Evolutionary conservation across 2,888 invertebrate genomes (phyloP), one percentile per base, ranked within the genome.

Genomic region (Eupithecia insigniata): DNA sequence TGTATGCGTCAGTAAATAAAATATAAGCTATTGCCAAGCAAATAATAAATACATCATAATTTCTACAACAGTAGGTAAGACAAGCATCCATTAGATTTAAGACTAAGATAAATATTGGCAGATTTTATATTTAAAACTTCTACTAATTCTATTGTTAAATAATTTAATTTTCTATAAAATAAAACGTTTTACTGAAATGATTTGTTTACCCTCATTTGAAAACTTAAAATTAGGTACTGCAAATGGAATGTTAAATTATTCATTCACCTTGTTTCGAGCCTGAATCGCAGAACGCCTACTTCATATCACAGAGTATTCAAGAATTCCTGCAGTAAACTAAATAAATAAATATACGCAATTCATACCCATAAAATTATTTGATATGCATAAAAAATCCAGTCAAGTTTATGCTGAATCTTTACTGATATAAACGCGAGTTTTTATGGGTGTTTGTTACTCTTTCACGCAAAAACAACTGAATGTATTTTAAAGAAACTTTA

Each of bases 131-230:
- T 34, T 60, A 30, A 60, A 60, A 14, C 55, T 26, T 22, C 28
- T 32, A 67, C 34, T 32, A 61, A 79, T 76, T 81, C 39, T 79
- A 78, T 77, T 69, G 74, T 79, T 80, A 76, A 76, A 79, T 72
- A 76, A 79, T 82, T 81, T 78, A 83, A 82, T 83, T 83, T 78
- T 79, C 71, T 76, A 60, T 73, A 76, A 76, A 77, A 78, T 58
- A 76, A 79, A 72, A 72, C 43, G 60, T 67, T 5, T 30, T 69
- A 30, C 75, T 78, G 70, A 72, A 79, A 78, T 76, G 73, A 36
- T 70, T 60, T 39, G 51, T 69, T 39, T 81, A 84, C 80, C 81
- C 84, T 81, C 80, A 80, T 80, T 78, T 77, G 66, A 66, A 36
- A 62, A 64, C 46, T 55, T 71, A 72, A 64, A 58, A 46, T 73